phyloP scores from a whole-genome alignment of 2,888 invertebrate species.

The Myathropa florea region DNA sequence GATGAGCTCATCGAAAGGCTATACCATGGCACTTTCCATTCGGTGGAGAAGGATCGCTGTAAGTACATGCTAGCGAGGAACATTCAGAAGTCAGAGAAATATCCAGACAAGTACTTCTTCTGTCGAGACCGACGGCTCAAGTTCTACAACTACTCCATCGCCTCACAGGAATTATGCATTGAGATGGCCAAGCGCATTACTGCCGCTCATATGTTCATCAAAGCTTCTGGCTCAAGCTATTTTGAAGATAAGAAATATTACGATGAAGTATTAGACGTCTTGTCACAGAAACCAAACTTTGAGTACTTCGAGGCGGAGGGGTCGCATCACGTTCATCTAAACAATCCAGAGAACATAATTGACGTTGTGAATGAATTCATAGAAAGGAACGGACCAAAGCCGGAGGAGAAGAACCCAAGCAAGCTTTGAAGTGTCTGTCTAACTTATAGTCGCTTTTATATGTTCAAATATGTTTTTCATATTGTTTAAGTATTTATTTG shows the following conservation, averaged over 20 bases:
- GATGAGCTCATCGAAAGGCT: constrained; percentile 85
- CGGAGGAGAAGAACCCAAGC: constrained; percentile 82
- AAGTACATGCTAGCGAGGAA: constrained; percentile 83
- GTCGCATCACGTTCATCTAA: constrained; percentile 88
- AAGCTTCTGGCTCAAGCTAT: constrained; percentile 83
- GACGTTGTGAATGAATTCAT: constrained; percentile 83
- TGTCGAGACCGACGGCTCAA: constrained; percentile 86
- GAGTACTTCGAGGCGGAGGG: constrained; percentile 84
- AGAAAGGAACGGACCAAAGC: constrained; percentile 83
- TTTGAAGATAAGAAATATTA: constrained; percentile 83
- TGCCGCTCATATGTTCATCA: constrained; percentile 85
- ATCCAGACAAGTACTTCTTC: constrained; percentile 84
- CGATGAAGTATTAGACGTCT: constrained; percentile 83
- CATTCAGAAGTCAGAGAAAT: constrained; percentile 82
- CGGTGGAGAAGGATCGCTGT: constrained; percentile 83
- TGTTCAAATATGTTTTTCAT: background rate
- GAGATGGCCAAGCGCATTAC: constrained; percentile 83
- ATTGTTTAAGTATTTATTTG: background rate
- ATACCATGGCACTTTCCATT: constrained; percentile 83
- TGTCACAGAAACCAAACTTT: constrained; percentile 83
- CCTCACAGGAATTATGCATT: constrained; percentile 82
- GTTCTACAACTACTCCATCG: constrained; percentile 78
- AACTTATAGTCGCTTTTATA: background rate
- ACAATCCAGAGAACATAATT: constrained; percentile 84
- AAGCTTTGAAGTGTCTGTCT: constrained; percentile 72